Evolutionary conservation across 2,113 vertebrate genomes (phyloP), one percentile per base, ranked within the genome.

Genomic region (Bothrops jararaca): DNA sequence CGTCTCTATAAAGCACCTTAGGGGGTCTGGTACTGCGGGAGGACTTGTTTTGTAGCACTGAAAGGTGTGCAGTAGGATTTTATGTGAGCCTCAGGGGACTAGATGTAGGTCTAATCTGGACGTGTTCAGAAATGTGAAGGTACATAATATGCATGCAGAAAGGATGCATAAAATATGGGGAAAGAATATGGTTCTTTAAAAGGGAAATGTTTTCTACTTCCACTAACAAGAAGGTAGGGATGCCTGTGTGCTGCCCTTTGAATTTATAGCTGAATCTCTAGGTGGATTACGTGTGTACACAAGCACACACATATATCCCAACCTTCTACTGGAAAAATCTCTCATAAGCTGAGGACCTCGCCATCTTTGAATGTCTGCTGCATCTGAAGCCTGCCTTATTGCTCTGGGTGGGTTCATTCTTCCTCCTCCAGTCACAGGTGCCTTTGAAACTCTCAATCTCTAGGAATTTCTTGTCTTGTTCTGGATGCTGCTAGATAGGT

Each of bases 11-110:
- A 95, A 95, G 91, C 88, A 96, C 96, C 93, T 88, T 93, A 92
- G 91, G 95, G 92, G 90, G 94, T 89, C 95, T 93, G 92, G 94
- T 94, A 95, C 86, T 96, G 92, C 89, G 93, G 91, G 92, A 95
- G 89, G 94, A 95, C 95, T 91, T 45, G 90, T 93, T 94, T 96
- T 95, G 94, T 92, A 92, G 92, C 96, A 96, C 94, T 96, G 95
- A 94, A 94, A 95, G 1, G 58, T 92, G 92, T 94, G 91, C 34
- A 86, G 86, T 80, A 93, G 94, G 94, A 92, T 93, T 88, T 24
- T 94, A 91, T 85, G 95, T 95, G 95, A 95, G 69, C 64, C 89
- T 96, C 69, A 53, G 88, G 93, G 92, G 87, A 64, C 92, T 94
- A 87, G 4, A 1, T 58, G 94, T 86, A 95, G 93, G 89, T 95